phyloP scores from a whole-genome alignment of 2,113 vertebrate genomes.

The Leuciscus idus region DNA sequence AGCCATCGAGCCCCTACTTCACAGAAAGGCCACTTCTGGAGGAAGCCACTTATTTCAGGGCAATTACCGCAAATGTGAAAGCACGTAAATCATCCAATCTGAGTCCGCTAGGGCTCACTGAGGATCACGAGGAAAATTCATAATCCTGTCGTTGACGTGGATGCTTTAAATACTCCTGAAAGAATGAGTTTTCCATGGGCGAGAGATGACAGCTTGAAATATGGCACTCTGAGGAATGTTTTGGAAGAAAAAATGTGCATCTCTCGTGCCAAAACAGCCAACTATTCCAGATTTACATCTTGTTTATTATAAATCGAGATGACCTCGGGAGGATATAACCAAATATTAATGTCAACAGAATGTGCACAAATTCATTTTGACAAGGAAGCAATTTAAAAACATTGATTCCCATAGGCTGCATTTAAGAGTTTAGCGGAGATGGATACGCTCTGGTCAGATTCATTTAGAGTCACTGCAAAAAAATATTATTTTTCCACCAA shows the following conservation, averaged over 20 bases:
- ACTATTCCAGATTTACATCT: constrained; percentile 52
- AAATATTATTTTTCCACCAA: not conserved
- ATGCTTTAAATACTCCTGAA: constrained; percentile 65
- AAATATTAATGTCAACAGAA: constrained; percentile 44
- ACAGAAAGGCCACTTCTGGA: constrained; percentile 40
- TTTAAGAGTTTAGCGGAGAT: constrained; percentile 65
- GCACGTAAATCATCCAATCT: constrained; percentile 48
- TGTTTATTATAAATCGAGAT: constrained; percentile 67
- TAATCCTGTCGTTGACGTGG: constrained; percentile 71
- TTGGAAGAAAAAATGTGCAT: constrained; percentile 56
- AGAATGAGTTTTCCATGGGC: constrained; percentile 70
- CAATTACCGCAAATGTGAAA: constrained; percentile 53
- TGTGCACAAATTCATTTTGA: constrained; percentile 63
- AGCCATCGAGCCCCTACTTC: constrained; percentile 21
- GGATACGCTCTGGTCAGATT: constrained; percentile 51
- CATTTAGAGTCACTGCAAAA: not conserved
- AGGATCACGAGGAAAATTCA: constrained; percentile 63
- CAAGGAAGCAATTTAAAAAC: constrained; percentile 65
- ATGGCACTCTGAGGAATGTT: constrained; percentile 65
- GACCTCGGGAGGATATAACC: constrained; percentile 46
- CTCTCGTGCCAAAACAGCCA: constrained; percentile 48
- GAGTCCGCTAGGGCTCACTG: constrained; percentile 38
- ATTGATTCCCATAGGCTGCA: constrained; percentile 60
- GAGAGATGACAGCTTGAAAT: constrained; percentile 66
- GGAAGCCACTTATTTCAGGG: constrained; percentile 48